Conservation (phyloP, 2,113 vertebrate genomes). For the Seriola quinqueradiata region DNA sequence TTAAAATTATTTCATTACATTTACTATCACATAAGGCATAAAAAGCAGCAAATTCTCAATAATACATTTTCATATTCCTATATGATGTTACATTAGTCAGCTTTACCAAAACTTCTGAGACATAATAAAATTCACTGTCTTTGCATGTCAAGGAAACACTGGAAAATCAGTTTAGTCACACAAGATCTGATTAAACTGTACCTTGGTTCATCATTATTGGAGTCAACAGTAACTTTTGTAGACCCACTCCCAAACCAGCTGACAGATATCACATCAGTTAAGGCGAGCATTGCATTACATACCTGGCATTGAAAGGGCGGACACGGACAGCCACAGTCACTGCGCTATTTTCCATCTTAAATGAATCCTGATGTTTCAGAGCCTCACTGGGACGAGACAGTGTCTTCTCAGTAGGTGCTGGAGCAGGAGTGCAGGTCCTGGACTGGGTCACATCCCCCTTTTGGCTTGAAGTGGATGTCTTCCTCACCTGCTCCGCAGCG, state of each 20-base stretch:
- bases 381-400: constrained; percentile 45
- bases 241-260: background rate
- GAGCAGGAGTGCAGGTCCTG: constrained; percentile 29
- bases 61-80: too few species aligned
- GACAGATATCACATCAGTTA: background rate
- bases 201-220: background rate
- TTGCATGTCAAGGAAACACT: too few species aligned
- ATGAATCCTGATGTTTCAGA: constrained; percentile 57
- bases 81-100: too few species aligned
- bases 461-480: constrained; percentile 28
- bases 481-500: constrained; percentile 53
- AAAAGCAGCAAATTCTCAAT: too few species aligned
- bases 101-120: too few species aligned
- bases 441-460: constrained; percentile 37
- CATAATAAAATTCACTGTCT: too few species aligned
- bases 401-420: constrained; percentile 29
- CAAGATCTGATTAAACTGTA: background rate
- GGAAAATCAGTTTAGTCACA: background rate
- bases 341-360: constrained; percentile 90
- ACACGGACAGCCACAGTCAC: constrained; percentile 92
- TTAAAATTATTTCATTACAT: too few species aligned
- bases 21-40: too few species aligned
- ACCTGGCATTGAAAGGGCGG: constrained; percentile 93
- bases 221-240: too few species aligned
- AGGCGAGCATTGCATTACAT: background rate